Percentiles rank a stretch among this genome's conserved stretches.
phyloP scores from a whole-genome alignment of 2,113 vertebrate genomes.

The Porphyrio hochstetteri region DNA sequence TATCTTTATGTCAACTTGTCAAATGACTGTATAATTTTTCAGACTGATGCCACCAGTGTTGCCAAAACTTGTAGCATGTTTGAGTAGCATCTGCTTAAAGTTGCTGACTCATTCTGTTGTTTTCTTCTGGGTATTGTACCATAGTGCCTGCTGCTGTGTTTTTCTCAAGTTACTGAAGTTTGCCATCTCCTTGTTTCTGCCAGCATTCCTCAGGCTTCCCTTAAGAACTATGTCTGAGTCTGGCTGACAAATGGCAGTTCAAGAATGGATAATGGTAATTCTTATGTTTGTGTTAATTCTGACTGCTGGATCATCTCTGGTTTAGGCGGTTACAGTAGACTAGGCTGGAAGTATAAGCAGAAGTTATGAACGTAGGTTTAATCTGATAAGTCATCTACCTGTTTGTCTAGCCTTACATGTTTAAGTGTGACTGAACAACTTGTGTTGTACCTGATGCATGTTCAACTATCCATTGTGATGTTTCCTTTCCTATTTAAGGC shows the following conservation, averaged over 20 bases:
- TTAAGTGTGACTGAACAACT: background rate
- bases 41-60: background rate
- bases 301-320: background rate
- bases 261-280: background rate
- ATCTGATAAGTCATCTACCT: background rate
- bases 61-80: background rate
- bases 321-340: background rate
- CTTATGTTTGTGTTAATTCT: background rate
- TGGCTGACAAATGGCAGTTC: background rate
- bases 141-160: background rate
- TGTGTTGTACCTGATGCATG: background rate
- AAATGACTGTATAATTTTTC: background rate
- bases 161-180: background rate
- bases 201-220: background rate
- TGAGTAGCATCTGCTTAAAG: background rate
- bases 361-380: background rate
- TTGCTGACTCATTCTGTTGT: background rate
- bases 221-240: background rate
- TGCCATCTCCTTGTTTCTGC: background rate
- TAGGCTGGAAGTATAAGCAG: background rate
- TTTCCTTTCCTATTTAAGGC: constrained; percentile 10
- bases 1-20: constrained; percentile 8
- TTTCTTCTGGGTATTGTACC: background rate
- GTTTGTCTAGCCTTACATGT: background rate
- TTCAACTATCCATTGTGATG: background rate